phyloP scores from a whole-genome alignment of 2,113 vertebrate genomes.

The Pelecanus crispus region DNA sequence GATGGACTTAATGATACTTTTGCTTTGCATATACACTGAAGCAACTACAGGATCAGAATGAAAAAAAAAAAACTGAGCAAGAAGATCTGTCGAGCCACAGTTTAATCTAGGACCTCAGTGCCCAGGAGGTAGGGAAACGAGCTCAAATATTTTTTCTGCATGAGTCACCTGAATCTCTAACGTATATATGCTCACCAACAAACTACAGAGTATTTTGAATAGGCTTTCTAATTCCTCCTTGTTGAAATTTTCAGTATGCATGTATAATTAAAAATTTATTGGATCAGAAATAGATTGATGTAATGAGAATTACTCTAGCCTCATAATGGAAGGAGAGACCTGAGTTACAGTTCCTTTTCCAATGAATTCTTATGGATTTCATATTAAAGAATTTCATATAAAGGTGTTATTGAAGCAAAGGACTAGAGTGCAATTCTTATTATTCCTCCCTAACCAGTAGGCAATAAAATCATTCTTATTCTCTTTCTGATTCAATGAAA shows the following conservation, averaged over 20 bases:
- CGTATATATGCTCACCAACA: neutral
- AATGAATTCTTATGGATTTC: neutral
- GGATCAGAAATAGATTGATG: neutral
- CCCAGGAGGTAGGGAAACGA: neutral
- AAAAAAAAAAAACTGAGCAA: neutral
- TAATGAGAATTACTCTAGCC: neutral
- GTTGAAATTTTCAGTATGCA: neutral
- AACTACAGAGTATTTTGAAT: neutral
- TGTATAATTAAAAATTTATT: neutral
- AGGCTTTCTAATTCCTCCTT: neutral
- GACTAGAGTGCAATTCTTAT: neutral
- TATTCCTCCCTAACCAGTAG: neutral
- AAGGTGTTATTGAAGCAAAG: neutral
- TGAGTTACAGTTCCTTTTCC: neutral
- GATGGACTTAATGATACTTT: neutral
- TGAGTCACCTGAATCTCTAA: neutral
- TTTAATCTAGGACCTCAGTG: neutral
- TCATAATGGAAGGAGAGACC: neutral
- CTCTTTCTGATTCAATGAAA: neutral
- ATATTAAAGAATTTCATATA: neutral
- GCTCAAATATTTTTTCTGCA: neutral
- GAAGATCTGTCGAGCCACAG: neutral
- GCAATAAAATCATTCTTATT: neutral
- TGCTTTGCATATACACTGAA: neutral
- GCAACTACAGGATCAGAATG: neutral